These are phyloP conservation scores for Pterocles burchelli DNA, from an alignment of 2,113 vertebrate genomes.

Conservation along the genomic window DNA sequence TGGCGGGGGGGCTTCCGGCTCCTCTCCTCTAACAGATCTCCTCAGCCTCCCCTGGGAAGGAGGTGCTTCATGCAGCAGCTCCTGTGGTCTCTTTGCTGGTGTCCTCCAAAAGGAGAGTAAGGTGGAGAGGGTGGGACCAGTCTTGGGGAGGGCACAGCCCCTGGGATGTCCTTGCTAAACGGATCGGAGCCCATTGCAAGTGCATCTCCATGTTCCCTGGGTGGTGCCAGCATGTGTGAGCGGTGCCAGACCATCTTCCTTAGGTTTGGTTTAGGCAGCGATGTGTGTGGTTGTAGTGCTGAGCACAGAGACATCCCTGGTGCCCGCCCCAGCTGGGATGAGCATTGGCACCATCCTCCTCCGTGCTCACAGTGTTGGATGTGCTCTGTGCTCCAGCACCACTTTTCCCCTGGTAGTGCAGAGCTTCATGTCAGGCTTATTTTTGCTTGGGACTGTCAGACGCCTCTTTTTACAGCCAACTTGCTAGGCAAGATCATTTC, in stretches of 20 bases:
- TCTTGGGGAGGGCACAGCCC: not conserved
- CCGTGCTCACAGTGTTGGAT: accelerated
- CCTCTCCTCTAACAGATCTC: not conserved
- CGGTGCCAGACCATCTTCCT: not conserved
- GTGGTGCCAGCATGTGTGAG: accelerated
- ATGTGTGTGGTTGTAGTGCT: not conserved
- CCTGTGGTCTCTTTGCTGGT: not conserved
- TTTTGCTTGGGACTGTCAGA: not conserved
- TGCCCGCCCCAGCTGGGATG: accelerated
- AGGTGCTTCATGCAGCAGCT: not conserved
- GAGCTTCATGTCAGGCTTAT: not conserved
- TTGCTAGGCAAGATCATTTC: not conserved
- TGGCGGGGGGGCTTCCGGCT: not conserved
- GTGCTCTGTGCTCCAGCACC: not conserved
- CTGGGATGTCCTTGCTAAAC: not conserved
- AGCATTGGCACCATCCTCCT: accelerated
- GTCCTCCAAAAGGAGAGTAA: not conserved
- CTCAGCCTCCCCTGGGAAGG: not conserved
- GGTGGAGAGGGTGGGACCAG: not conserved
- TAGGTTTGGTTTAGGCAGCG: not conserved
- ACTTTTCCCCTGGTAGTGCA: not conserved
- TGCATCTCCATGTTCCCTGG: accelerated
- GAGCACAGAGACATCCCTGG: not conserved
- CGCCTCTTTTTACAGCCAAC: not conserved
- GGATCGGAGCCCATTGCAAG: accelerated